Evolutionary conservation across 2,888 invertebrate species (phyloP).

Genomic region (Clusia tigrina): DNA sequence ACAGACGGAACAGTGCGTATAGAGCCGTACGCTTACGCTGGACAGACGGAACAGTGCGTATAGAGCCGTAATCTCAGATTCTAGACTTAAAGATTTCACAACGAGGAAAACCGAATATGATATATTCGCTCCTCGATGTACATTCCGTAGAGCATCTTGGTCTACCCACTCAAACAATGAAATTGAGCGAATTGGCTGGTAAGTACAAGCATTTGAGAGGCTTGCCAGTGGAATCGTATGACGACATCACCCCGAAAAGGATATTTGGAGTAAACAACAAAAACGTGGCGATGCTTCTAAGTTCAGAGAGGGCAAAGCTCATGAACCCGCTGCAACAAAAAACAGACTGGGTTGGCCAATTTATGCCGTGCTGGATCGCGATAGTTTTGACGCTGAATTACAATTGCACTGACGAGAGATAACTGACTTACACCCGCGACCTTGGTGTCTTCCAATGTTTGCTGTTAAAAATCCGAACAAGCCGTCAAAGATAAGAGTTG

Average conservation of each 20-base stretch:
- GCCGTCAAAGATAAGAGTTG: conserved; percentile 42
- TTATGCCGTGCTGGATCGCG: conserved; percentile 14
- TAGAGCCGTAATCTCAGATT: conserved; percentile 21
- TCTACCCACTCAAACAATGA: conserved; percentile 21
- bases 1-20: too few relatives aligned
- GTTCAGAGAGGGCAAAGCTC: conserved; percentile 19
- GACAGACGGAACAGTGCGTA: too few relatives aligned
- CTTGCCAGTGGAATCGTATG: conserved; percentile 22
- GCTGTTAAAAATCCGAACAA: conserved; percentile 43
- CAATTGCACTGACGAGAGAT: conserved; percentile 32
- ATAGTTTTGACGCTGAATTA: background rate
- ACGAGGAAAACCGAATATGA: conserved; percentile 7
- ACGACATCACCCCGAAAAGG: conserved; percentile 15
- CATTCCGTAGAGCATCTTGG: conserved; percentile 17
- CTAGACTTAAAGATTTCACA: conserved; percentile 12
- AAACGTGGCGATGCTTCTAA: conserved; percentile 25
- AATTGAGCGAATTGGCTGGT: background rate
- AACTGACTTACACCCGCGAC: conserved; percentile 11
- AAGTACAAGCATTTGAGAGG: conserved; percentile 24
- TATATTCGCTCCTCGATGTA: conserved; percentile 6
- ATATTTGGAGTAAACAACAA: conserved; percentile 31
- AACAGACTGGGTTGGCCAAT: conserved; percentile 29
- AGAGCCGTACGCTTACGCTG: too few relatives aligned
- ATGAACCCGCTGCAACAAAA: conserved; percentile 28
- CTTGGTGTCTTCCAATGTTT: conserved; percentile 46